Evolutionary conservation across 92 coral and sea anemone genomes (phyloP), one percentile per base, ranked within the genome.

Genomic region (Blastomussa wellsi): DNA sequence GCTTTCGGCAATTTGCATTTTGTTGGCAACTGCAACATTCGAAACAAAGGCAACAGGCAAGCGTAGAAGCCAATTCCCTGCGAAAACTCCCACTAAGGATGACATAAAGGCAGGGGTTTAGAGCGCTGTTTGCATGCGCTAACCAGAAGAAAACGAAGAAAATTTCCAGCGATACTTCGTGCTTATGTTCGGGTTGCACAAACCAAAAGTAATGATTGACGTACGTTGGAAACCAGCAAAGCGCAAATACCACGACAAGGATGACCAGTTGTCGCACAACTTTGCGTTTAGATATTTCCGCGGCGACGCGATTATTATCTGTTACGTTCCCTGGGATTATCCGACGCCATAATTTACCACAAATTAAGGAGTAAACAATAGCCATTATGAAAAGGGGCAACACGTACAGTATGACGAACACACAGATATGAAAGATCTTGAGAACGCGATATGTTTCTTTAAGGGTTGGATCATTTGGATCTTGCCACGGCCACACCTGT

Each of bases 161-260:
- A 29, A 68, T 60, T 39, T 44, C 48, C 0, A 0, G 0, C 16
- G 85, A 84, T 42, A 87, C 14, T 42, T 42, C 42, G 32, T 12
- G 0, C 0, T 0, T 13, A 14, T 69, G n/a, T n/a, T 80, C 91
- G 1, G 5, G 47, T 12, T 57, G 57, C 15, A 86, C 80, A 28
- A 3, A 77, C 37, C 83, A 42, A 28, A 86, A 82, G 69, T 87
- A 90, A 29, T 90, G 93, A 79, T 80, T 87, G n/a, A 82, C 79
- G 42, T 90, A 84, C 3, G 82, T 82, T 44, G 93, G 93, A 14
- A 90, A 78, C 93, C 93, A 90, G 65, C 80, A 87, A 20, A 90
- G 51, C 38, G 88, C 85, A 70, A 90, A 90, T 24, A 82, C 55
- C 22, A 83, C 85, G 29, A 89, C 52, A 10, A 88, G 70, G 31